Evolutionary conservation across 2,113 vertebrate genomes (phyloP).

Genomic region (Phrynocephalus versicolor): DNA sequence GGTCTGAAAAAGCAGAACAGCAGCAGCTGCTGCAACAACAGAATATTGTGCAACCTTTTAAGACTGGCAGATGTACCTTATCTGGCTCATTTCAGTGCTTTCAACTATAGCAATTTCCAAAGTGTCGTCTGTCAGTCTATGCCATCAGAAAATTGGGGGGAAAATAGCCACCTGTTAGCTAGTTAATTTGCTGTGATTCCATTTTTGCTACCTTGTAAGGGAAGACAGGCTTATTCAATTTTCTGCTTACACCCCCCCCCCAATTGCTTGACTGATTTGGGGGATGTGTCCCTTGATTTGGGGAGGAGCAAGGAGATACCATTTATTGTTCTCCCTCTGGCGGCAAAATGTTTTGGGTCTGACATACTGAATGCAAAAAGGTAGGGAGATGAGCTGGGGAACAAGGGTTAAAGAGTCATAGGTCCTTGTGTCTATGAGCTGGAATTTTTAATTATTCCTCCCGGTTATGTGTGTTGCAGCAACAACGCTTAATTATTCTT

Average conservation of each 20-base stretch:
- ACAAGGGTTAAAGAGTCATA: neutral
- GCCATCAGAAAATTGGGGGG: too few species aligned
- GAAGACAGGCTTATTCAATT: neutral
- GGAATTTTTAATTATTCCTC: neutral
- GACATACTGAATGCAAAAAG: neutral
- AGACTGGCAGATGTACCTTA: too few species aligned
- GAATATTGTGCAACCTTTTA: too few species aligned
- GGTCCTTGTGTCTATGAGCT: neutral
- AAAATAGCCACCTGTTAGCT: neutral
- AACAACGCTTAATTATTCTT: slow-evolving; percentile 43
- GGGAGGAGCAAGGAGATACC: too few species aligned
- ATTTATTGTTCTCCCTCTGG: neutral
- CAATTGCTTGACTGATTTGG: neutral
- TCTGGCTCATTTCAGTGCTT: too few species aligned
- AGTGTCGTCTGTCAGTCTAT: too few species aligned
- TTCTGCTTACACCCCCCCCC: neutral
- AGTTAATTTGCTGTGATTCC: neutral
- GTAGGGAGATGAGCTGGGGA: neutral
- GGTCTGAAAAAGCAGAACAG: neutral
- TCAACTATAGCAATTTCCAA: too few species aligned
- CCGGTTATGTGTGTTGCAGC: accelerated
- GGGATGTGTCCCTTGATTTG: neutral
- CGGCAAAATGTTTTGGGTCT: neutral
- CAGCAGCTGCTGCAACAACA: too few species aligned
- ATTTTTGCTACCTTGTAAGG: neutral